These are phyloP conservation scores for Tiliacea citrago DNA, from an alignment of 2,888 invertebrate species.

Conservation along the genomic window DNA sequence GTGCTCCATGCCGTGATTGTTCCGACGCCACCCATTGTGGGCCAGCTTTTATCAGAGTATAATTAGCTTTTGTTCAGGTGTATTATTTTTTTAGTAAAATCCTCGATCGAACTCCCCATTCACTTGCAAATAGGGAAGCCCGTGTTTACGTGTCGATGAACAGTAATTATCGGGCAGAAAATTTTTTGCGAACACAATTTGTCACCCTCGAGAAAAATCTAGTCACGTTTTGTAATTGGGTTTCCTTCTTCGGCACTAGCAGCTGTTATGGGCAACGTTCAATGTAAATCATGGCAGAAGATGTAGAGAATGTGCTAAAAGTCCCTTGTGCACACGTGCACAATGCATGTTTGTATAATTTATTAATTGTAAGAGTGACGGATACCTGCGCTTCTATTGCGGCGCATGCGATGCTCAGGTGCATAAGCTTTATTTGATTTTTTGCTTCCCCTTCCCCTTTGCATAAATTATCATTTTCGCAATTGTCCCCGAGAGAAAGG, in stretches of 20 bases:
- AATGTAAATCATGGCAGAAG: slow-evolving; percentile 75
- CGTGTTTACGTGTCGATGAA: slow-evolving; percentile 84
- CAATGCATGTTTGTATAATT: slow-evolving; percentile 77
- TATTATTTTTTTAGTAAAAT: slow-evolving; percentile 82
- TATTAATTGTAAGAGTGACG: slow-evolving; percentile 82
- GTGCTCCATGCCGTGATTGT: slow-evolving; percentile 72
- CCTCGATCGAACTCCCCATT: slow-evolving; percentile 75
- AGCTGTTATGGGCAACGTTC: slow-evolving; percentile 57
- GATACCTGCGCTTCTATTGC: slow-evolving; percentile 70
- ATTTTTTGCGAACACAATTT: slow-evolving; percentile 73
- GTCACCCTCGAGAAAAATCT: slow-evolving; percentile 75
- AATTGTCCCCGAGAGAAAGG: slow-evolving; percentile 70
- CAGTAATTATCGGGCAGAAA: slow-evolving; percentile 81
- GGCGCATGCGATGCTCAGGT: slow-evolving; percentile 86
- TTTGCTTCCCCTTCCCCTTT: slow-evolving; percentile 88
- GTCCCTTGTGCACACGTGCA: slow-evolving; percentile 78
- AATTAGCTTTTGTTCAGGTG: slow-evolving; percentile 88
- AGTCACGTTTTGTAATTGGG: slow-evolving; percentile 85
- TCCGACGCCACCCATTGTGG: slow-evolving; percentile 78
- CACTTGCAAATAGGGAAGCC: slow-evolving; percentile 82
- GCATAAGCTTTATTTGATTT: slow-evolving; percentile 89
- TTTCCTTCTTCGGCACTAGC: slow-evolving; percentile 58
- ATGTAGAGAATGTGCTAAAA: slow-evolving; percentile 69
- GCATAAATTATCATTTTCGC: slow-evolving; percentile 88
- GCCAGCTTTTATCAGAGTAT: slow-evolving; percentile 80